phyloP scores from a whole-genome alignment of 1,140 invertebrate genomes.

The Episyrphus balteatus region DNA sequence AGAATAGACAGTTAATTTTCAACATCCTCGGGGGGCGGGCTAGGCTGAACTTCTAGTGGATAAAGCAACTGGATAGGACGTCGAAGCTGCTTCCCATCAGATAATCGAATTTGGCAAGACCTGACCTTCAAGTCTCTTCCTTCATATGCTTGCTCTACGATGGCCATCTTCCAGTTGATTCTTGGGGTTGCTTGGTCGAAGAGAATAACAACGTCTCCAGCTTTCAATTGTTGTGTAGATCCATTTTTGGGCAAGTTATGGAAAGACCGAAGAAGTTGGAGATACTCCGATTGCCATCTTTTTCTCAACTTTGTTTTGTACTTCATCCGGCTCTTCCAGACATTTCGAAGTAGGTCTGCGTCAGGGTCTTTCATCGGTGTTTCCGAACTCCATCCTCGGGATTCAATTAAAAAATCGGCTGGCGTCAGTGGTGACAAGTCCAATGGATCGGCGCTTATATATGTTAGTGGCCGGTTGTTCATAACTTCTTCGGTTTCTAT shows the following conservation, averaged over 20 bases:
- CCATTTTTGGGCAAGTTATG: background rate
- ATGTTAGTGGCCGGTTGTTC: background rate
- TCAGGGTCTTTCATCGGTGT: too few relatives aligned
- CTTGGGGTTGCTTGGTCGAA: background rate
- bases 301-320: background rate
- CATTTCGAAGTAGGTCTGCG: too few relatives aligned
- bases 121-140: background rate
- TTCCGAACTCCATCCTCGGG: too few relatives aligned
- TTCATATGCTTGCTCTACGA: background rate
- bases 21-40: background rate
- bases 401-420: too few relatives aligned
- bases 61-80: background rate
- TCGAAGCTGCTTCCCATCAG: background rate
- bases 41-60: background rate
- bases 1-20: background rate
- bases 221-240: background rate
- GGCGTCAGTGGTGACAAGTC: background rate
- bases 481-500: background rate
- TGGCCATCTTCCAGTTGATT: background rate
- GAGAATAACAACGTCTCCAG: background rate
- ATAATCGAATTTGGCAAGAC: background rate
- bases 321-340: background rate
- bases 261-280: background rate
- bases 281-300: background rate
- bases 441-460: background rate